phyloP scores from a whole-genome alignment of 2,113 vertebrate species.

The Clarias batrachus region DNA sequence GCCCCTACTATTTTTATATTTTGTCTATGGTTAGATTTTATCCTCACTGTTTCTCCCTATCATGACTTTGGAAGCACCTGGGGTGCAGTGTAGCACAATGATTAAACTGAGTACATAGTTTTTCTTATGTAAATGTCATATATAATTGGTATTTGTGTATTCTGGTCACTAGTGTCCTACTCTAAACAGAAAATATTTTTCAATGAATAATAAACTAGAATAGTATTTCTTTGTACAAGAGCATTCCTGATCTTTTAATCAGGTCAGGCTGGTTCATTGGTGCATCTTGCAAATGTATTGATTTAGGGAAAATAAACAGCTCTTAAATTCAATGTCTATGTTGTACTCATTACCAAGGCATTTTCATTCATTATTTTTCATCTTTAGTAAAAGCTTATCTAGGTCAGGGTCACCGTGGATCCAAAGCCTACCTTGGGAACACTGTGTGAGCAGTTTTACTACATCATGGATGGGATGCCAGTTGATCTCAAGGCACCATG shows the following conservation, averaged over 20 bases:
- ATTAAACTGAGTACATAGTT: constrained; percentile 66
- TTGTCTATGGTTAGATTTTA: constrained; percentile 55
- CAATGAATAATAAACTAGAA: constrained; percentile 64
- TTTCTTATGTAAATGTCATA: constrained; percentile 72
- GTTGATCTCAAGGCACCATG: neutral
- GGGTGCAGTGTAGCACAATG: constrained; percentile 68
- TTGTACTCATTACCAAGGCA: neutral
- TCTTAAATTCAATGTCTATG: constrained; percentile 34
- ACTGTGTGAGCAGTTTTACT: neutral
- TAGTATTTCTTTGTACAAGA: constrained; percentile 67
- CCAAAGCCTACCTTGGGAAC: neutral
- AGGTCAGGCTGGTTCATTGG: constrained; percentile 67
- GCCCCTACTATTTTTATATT: constrained; percentile 35
- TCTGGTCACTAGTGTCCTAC: constrained; percentile 69
- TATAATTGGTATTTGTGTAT: constrained; percentile 64
- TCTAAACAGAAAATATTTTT: constrained; percentile 68
- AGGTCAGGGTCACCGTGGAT: neutral
- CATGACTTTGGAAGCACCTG: constrained; percentile 74
- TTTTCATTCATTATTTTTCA: neutral
- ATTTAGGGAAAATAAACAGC: constrained; percentile 68
- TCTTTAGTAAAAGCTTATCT: neutral
- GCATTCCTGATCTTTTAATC: constrained; percentile 64
- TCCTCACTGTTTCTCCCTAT: constrained; percentile 58
- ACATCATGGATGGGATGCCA: neutral
- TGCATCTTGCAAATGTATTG: constrained; percentile 59